Evolutionary conservation across 1,140 invertebrate species (phyloP), one percentile per base, ranked within the genome.

Genomic region (Popillia japonica): DNA sequence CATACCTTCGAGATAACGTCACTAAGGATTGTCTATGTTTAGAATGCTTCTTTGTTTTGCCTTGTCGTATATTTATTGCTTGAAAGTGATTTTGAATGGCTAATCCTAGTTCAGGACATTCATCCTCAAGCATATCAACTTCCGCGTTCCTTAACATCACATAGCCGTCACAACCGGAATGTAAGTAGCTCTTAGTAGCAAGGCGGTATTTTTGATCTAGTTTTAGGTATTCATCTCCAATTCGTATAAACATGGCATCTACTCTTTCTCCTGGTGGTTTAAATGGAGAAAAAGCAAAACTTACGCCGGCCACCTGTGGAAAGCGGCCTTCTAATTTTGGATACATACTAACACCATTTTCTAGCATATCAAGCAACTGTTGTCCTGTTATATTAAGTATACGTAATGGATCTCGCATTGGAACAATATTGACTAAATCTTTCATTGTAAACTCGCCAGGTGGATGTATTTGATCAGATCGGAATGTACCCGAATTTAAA

Each of bases 41-140:
- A 17, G 94, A 94, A 79, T 92, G 91, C n/a, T 91, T 90, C 78
- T 88, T 88, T 4, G 90, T 90, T 81, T 92, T 91, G 17, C 93
- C 93, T 61, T 90, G 90, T 11, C 94, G 88, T 79, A 95, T 92
- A 86, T 94, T 92, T 78, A 96, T 96, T 4, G 95, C 92, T 77
- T 94, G 90, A 87, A 97, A 97, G 87, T 97, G 95, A 88, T 97
- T 96, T 87, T 95, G 94, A 55, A 97, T 90, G 0, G 94, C 92
- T 79, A 94, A 92, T 11, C 93, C 93, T 64, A 97, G 86, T 83
- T 95, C 93, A 0, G 94, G 94, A 83, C 94, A 95, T 85, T 94
- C 91, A 83, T 96, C 96, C 77, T 94, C 93, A 83, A 75, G 80
- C 80, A 85, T 82, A 77, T 84, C 80, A 77, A 95, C 87, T 80